Evolutionary conservation across 2,113 vertebrate genomes (phyloP).

Genomic region (Hydropotes inermis): DNA sequence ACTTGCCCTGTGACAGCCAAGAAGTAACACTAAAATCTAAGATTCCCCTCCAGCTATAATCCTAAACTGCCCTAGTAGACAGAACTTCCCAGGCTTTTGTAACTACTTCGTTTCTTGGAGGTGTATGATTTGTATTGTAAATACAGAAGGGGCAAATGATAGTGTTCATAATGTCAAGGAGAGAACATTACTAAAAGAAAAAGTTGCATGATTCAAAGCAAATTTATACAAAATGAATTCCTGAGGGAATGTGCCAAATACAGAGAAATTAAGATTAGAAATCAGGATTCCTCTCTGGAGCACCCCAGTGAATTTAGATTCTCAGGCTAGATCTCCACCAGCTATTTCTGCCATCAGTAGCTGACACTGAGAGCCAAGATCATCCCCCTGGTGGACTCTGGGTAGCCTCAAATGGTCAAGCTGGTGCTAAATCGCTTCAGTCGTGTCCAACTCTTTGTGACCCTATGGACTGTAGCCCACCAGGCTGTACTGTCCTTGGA

Average conservation of each 20-base stretch:
- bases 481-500: not conserved
- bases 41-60: not conserved
- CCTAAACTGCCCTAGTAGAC: not conserved
- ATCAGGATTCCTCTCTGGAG: not conserved
- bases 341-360: not conserved
- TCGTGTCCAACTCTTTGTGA: not conserved
- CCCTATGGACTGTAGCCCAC: not conserved
- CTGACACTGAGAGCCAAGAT: not conserved
- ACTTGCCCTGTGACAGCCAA: not conserved
- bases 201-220: not conserved
- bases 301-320: not conserved
- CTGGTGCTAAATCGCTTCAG: not conserved
- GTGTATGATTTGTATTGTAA: not conserved
- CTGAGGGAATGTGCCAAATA: not conserved
- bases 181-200: not conserved
- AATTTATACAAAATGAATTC: not conserved
- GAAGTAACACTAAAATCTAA: not conserved
- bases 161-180: not conserved
- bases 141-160: not conserved
- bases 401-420: not conserved
- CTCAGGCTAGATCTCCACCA: not conserved
- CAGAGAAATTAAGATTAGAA: not conserved
- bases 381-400: not conserved
- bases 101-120: not conserved
- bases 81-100: not conserved